phyloP scores from a whole-genome alignment of 2,113 vertebrate genomes.

The Haemorhous mexicanus region DNA sequence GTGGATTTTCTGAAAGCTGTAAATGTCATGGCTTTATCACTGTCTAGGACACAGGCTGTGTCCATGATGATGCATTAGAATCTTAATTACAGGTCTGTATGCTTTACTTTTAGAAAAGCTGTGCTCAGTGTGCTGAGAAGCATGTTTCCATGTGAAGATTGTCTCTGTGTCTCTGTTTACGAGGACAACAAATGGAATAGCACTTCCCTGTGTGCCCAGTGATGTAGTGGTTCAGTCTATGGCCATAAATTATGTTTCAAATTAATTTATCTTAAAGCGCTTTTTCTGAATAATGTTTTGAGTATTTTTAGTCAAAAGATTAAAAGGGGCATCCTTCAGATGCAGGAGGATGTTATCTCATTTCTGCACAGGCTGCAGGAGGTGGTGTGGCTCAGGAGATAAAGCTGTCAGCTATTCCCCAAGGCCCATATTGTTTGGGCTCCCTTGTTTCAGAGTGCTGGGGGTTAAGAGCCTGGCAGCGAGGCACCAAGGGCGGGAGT shows the following conservation, averaged over 20 bases:
- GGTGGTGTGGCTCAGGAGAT: slow-evolving; percentile 51
- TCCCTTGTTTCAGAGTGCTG: not conserved
- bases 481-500: not conserved
- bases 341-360: slow-evolving; percentile 49
- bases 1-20: not conserved
- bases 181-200: not conserved
- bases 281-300: not conserved
- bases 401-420: slow-evolving; percentile 18
- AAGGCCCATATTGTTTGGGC: not conserved
- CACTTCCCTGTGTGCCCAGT: not conserved
- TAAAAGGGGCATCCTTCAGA: not conserved
- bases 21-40: not conserved
- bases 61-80: not conserved
- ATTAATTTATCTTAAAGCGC: slow-evolving; percentile 24
- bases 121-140: not conserved
- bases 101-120: not conserved
- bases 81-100: not conserved
- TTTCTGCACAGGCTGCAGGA: slow-evolving; percentile 17
- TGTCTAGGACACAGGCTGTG: not conserved
- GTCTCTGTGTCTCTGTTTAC: not conserved
- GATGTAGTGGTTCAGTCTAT: not conserved
- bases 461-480: not conserved
- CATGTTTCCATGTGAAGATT: not conserved
- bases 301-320: slow-evolving; percentile 5
- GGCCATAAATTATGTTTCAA: not conserved